Conservation (phyloP, 2,797 vertebrate species). For the Salmo trutta region DNA sequence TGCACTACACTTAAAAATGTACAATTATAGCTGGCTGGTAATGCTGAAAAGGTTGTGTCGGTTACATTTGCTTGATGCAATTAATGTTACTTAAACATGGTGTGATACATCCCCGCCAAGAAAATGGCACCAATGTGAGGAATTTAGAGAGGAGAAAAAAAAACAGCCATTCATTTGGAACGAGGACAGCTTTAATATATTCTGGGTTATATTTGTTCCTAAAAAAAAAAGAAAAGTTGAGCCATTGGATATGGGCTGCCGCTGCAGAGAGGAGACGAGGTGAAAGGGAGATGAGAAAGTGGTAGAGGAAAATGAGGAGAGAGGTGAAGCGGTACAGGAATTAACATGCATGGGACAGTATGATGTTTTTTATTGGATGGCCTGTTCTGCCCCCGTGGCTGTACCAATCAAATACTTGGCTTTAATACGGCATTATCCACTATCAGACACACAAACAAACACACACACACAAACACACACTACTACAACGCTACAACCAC, state of each 20-base stretch:
- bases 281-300: not conserved
- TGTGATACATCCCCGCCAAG: constrained; percentile 29
- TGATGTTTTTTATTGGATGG: constrained; percentile 8
- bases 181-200: constrained; percentile 37
- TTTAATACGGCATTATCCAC: constrained; percentile 14
- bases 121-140: constrained; percentile 31
- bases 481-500: not conserved
- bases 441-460: not conserved
- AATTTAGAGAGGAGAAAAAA: constrained; percentile 22
- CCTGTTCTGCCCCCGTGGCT: not conserved
- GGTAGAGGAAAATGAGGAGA: not conserved
- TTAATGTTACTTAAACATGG: constrained; percentile 67
- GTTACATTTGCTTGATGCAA: constrained; percentile 55
- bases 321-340: constrained; percentile 13
- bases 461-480: constrained; percentile 21
- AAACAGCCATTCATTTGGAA: constrained; percentile 30
- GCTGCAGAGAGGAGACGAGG: not conserved
- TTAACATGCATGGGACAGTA: constrained; percentile 2
- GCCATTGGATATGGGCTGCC: constrained; percentile 16
- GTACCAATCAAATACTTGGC: constrained; percentile 12
- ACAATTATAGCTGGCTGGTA: constrained; percentile 62
- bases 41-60: constrained; percentile 63
- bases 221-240: constrained; percentile 27
- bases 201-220: constrained; percentile 47
- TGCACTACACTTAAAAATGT: constrained; percentile 60